A percentile compares a stretch with the other conserved stretches of the same genome.
phyloP scores from a whole-genome alignment of 2,888 invertebrate species.

The Portevinia maculata region DNA sequence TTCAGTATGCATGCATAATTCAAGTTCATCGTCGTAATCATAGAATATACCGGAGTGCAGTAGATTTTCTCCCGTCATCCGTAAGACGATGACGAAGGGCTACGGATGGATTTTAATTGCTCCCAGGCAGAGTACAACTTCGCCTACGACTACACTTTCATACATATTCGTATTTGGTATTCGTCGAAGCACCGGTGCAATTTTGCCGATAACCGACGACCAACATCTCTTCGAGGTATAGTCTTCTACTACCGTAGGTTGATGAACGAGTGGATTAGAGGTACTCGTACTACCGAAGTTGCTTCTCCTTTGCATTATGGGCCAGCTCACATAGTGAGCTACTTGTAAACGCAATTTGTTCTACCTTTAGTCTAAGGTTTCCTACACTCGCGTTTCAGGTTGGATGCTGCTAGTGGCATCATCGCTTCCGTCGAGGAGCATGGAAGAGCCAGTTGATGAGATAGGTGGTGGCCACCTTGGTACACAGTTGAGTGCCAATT shows the following conservation, averaged over 20 bases:
- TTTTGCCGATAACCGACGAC: slow-evolving; percentile 71
- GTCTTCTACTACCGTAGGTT: slow-evolving; percentile 60
- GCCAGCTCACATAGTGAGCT: slow-evolving; percentile 36
- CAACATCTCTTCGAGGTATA: slow-evolving; percentile 65
- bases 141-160: slow-evolving; percentile 68
- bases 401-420: slow-evolving; percentile 5
- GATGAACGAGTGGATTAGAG: slow-evolving; percentile 70
- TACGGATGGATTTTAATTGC: slow-evolving; percentile 73
- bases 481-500: slow-evolving; percentile 74
- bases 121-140: slow-evolving; percentile 69
- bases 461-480: slow-evolving; percentile 72
- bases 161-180: slow-evolving; percentile 57
- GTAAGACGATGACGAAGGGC: slow-evolving; percentile 73
- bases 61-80: slow-evolving; percentile 66
- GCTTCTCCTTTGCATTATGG: slow-evolving; percentile 44
- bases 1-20: slow-evolving; percentile 78
- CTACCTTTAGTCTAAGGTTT: slow-evolving; percentile 51
- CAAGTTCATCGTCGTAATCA: slow-evolving; percentile 74
- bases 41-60: slow-evolving; percentile 65
- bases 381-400: slow-evolving; percentile 51
- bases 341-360: slow-evolving; percentile 68
- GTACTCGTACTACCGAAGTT: slow-evolving; percentile 43
- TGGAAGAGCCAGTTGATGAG: slow-evolving; percentile 50
- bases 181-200: slow-evolving; percentile 69
- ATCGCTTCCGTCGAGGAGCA: neutral